Conservation (phyloP, 2,888 invertebrate species). For the Oligia strigilis region DNA sequence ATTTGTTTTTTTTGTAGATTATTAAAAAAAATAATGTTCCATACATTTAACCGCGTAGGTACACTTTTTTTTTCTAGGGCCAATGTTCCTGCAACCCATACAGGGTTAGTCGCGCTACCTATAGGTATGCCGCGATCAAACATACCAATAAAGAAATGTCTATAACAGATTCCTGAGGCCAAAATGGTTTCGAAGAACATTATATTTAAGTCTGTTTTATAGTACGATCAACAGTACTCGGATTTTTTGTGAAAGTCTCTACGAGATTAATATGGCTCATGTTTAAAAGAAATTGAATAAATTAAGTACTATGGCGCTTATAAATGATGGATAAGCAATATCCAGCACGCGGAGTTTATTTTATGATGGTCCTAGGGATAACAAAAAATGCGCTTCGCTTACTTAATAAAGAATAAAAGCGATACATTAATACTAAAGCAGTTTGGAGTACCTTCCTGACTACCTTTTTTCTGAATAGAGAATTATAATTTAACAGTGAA, state of each 20-base stretch:
- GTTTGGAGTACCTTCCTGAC: constrained; percentile 40
- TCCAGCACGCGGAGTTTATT: constrained; percentile 34
- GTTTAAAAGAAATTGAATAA: constrained; percentile 37
- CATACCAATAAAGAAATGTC: constrained; percentile 15
- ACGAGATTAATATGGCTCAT: constrained; percentile 1
- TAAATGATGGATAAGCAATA: constrained; percentile 57
- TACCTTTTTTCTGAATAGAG: constrained; percentile 10
- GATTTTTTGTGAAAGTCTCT: neutral
- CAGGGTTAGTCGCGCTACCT: no score
- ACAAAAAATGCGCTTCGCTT: constrained; percentile 37
- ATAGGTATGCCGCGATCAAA: neutral
- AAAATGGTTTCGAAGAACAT: constrained; percentile 20
- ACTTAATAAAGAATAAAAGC: constrained; percentile 41
- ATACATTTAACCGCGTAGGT: no score
- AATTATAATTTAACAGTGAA: constrained; percentile 16
- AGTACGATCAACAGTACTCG: neutral
- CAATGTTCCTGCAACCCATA: no score
- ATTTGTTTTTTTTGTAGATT: no score
- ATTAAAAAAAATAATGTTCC: no score
- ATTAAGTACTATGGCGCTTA: constrained; percentile 32
- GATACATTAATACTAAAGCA: constrained; percentile 46
- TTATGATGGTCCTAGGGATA: constrained; percentile 40
- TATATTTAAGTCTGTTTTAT: constrained; percentile 6
- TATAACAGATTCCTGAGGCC: constrained; percentile 12
- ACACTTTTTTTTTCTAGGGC: no score